Percentiles rank a stretch among this genome's conserved stretches.
phyloP scores from a whole-genome alignment of 2,888 invertebrate genomes.

The Gibbula magus region DNA sequence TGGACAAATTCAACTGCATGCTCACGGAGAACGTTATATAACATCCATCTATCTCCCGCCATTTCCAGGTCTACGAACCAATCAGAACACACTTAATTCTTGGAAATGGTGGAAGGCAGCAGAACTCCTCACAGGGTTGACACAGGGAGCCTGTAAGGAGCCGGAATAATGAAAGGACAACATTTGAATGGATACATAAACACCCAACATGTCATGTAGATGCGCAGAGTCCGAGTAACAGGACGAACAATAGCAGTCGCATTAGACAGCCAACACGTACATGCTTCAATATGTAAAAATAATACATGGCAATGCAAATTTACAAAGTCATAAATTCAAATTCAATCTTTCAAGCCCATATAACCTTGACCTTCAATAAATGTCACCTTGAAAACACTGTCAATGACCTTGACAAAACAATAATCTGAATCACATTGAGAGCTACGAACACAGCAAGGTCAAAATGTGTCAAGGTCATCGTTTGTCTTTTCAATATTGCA shows the following conservation, averaged over 20 bases:
- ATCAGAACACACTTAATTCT: conserved; percentile 7
- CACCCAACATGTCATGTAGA: conserved; percentile 1
- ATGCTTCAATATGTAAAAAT: conserved; percentile 22
- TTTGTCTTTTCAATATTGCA: not conserved
- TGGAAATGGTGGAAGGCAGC: not conserved
- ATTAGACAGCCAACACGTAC: conserved; percentile 11
- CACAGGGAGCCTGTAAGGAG: not conserved
- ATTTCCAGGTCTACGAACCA: not conserved
- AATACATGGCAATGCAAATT: conserved; percentile 21
- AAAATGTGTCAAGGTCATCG: conserved; percentile 1
- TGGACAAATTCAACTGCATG: conserved; percentile 15
- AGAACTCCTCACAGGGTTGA: conserved; percentile 8
- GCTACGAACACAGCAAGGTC: conserved; percentile 18
- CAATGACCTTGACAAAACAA: conserved; percentile 5
- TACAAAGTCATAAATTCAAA: conserved; percentile 14
- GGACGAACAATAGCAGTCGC: conserved; percentile 15
- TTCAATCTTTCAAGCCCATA: conserved; percentile 3
- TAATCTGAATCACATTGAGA: conserved; percentile 14
- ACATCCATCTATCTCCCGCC: not conserved
- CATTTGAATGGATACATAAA: conserved; percentile 7
- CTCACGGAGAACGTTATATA: not conserved
- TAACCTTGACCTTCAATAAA: not conserved
- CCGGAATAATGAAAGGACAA: conserved; percentile 14
- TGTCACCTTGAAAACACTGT: not conserved
- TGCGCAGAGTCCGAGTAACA: not conserved